phyloP scores from a whole-genome alignment of 2,113 vertebrate genomes.

The Pantherophis guttatus region DNA sequence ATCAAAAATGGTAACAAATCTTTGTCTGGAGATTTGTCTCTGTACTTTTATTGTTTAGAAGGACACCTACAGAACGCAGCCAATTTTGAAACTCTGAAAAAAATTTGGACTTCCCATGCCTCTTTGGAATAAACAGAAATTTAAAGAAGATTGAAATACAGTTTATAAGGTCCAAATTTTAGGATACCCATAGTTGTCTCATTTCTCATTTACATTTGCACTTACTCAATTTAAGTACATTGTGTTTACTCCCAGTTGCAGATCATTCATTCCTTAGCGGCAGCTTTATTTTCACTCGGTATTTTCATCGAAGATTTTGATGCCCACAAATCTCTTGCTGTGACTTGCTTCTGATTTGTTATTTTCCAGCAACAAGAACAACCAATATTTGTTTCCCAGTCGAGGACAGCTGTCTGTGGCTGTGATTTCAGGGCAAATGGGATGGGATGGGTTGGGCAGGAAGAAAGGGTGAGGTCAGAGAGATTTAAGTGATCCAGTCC shows the following conservation, averaged over 20 bases:
- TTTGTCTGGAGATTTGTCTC: not conserved
- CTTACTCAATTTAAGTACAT: not conserved
- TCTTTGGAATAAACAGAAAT: not conserved
- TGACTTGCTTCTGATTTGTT: no score
- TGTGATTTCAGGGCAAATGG: not conserved
- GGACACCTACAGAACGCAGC: no score
- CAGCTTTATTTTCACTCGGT: no score
- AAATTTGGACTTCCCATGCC: not conserved
- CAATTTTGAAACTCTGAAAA: not conserved
- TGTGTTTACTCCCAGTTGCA: not conserved
- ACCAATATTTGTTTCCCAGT: not conserved
- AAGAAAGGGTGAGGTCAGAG: not conserved
- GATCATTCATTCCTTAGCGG: no score
- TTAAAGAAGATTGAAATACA: not conserved
- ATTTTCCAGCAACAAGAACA: not conserved
- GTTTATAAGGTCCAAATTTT: not conserved
- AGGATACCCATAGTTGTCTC: not conserved
- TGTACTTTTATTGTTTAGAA: not conserved
- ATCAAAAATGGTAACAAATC: not conserved
- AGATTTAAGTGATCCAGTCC: not conserved
- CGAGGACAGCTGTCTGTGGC: not conserved
- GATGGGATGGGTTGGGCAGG: no score
- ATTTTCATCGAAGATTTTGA: not conserved
- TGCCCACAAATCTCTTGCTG: no score
- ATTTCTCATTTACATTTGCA: not conserved